Conservation (phyloP, 2,888 invertebrate genomes). For the Drosophila buzzatii region DNA sequence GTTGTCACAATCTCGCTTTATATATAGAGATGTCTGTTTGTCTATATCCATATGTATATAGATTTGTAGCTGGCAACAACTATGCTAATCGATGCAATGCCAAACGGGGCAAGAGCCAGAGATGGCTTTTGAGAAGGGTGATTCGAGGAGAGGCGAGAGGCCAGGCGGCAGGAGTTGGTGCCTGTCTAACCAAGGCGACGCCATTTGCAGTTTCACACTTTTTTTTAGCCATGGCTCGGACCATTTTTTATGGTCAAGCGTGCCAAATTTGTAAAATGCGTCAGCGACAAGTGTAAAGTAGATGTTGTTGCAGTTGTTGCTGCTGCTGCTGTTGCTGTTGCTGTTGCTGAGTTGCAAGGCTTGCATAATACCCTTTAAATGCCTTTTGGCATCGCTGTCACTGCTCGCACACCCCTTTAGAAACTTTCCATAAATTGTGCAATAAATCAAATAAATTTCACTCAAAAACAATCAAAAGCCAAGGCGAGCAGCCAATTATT, state of each 20-base stretch:
- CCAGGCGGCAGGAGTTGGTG: neutral
- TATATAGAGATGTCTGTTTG: conserved; percentile 5
- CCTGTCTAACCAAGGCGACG: conserved; percentile 75
- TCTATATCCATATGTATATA: conserved; percentile 17
- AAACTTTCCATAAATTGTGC: conserved; percentile 74
- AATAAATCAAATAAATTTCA: conserved; percentile 79
- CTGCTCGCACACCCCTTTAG: conserved; percentile 34
- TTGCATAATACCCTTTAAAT: conserved; percentile 60
- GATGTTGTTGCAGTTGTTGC: conserved; percentile 35
- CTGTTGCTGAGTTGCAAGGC: conserved; percentile 50
- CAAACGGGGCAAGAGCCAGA: conserved; percentile 70
- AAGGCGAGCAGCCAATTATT: conserved; percentile 72
- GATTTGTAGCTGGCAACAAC: conserved; percentile 60
- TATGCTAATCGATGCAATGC: conserved; percentile 73
- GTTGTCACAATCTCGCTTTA: conserved; percentile 51
- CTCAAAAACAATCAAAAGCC: conserved; percentile 73
- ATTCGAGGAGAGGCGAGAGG: neutral
- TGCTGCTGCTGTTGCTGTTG: conserved; percentile 21
- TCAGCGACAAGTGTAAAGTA: conserved; percentile 76
- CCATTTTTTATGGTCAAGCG: conserved; percentile 80
- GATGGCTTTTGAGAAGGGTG: conserved; percentile 28
- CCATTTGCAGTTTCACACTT: conserved; percentile 80
- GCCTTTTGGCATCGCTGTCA: conserved; percentile 22
- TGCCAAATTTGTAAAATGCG: conserved; percentile 80
- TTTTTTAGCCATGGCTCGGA: conserved; percentile 62